Evolutionary conservation across 2,113 vertebrate genomes (phyloP).

Genomic region (Silurus glanis): DNA sequence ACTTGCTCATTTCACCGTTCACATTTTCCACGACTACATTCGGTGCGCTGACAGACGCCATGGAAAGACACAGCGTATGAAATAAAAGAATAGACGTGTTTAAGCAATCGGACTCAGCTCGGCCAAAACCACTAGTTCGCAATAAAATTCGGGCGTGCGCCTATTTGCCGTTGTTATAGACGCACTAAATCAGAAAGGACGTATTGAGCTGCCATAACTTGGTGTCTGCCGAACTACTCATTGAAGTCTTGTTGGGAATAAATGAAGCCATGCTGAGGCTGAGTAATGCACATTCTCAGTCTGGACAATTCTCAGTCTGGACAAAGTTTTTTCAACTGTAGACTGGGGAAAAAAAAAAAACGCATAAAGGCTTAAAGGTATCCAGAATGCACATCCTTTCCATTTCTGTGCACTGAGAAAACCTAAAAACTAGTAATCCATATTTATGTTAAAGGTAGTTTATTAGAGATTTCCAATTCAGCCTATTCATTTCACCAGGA

Average conservation of each 20-base stretch:
- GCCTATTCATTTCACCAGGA: constrained; percentile 54
- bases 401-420: not conserved
- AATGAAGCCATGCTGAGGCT: constrained; percentile 14
- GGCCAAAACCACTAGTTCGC: constrained; percentile 47
- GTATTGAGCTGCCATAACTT: constrained; percentile 31
- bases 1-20: constrained; percentile 7
- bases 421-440: not conserved
- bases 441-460: not conserved
- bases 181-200: constrained; percentile 49
- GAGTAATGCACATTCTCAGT: not conserved
- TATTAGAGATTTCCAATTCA: constrained; percentile 26
- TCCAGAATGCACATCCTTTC: not conserved
- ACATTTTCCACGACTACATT: constrained; percentile 38
- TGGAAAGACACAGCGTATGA: constrained; percentile 37
- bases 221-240: constrained; percentile 35
- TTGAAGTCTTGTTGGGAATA: constrained; percentile 13
- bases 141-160: constrained; percentile 24
- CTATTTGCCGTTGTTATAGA: constrained; percentile 34
- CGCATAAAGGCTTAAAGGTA: not conserved
- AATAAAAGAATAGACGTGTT: constrained; percentile 56
- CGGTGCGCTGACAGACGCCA: not conserved
- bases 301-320: not conserved
- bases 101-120: constrained; percentile 57
- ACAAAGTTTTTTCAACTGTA: not conserved
- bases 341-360: not conserved